Evolutionary conservation across 2,113 vertebrate species (phyloP), one percentile per base, ranked within the genome.

Genomic region (Salvelinus sp.): DNA sequence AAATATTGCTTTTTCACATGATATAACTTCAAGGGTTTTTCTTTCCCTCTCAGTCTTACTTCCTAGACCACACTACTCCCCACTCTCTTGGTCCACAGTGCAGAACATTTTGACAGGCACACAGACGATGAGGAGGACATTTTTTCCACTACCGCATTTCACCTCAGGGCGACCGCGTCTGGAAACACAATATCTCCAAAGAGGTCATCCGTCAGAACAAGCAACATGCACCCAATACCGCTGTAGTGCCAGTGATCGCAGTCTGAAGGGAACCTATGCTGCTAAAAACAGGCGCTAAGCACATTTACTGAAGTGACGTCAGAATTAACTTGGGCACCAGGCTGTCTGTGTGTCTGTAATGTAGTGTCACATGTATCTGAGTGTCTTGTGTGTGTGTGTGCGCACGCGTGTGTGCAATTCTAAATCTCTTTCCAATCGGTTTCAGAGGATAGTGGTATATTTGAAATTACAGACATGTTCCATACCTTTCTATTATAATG

Each of bases 101-200:
- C 89, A 92, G 93, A 91, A 95, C 89, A 86, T 92, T 94, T 92
- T 87, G 73, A 84, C 76, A 67, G 70, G 74, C 78, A 76, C 76
- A 82, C 82, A 78, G 82, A 85, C 80, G 87, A 77, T 25, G 78
- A 85, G 79, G 79, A 74, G 82, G 58, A 79, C 89, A 88, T 91
- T 95, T 97, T 5, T 96, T 95, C 95, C 95, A 95, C 90, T 94
- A 94, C 91, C 81, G 83, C 91, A 94, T 93, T 89, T 95, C 92
- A 95, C 94, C 95, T 91, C 87, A 4, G n/a, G 76, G 60, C 92
- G 91, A 95, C 92, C 93, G 90, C 90, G 91, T 93, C 90, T 90
- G 90, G 90, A 92, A 93, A 91, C 83, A 82, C 83, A 76, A 89
- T 88, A 82, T 87, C 81, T 86, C 48, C 50, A 76, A 86, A 78